Evolutionary conservation across 2,797 vertebrate species (phyloP).

Genomic region (Rhabdomys pumilio): DNA sequence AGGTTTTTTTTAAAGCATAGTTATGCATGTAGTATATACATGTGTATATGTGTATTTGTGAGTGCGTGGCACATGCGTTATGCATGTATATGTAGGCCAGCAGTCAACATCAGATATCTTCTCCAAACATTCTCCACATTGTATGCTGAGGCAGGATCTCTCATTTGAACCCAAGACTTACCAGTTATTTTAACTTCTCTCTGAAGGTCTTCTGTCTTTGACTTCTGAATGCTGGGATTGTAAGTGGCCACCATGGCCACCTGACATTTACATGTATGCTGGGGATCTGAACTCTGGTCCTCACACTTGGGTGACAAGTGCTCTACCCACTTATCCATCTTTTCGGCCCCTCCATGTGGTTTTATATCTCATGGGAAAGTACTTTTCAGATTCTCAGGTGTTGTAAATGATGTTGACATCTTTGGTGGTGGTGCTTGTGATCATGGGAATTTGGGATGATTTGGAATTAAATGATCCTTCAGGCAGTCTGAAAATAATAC

Average conservation of each 20-base stretch:
- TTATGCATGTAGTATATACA: background rate
- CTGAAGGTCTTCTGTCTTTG: background rate
- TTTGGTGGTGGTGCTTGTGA: background rate
- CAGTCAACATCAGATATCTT: background rate
- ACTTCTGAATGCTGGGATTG: background rate
- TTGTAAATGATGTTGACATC: background rate
- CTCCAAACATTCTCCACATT: background rate
- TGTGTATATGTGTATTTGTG: background rate
- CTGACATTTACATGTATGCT: background rate
- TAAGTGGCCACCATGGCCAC: background rate
- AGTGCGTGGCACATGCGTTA: background rate
- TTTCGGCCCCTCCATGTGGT: background rate
- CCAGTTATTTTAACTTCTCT: background rate
- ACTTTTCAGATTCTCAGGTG: background rate
- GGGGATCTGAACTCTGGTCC: background rate
- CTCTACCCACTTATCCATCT: background rate
- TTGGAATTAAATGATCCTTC: conserved; percentile 33
- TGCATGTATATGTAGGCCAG: background rate
- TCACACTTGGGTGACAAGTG: background rate
- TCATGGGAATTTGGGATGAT: background rate
- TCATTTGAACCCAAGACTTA: background rate
- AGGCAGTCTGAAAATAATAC: conserved; percentile 64
- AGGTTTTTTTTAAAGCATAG: background rate
- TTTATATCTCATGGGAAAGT: conserved; percentile 31
- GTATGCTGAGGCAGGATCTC: background rate